Conservation (phyloP, 2,113 vertebrate genomes). For the Riparia riparia region DNA sequence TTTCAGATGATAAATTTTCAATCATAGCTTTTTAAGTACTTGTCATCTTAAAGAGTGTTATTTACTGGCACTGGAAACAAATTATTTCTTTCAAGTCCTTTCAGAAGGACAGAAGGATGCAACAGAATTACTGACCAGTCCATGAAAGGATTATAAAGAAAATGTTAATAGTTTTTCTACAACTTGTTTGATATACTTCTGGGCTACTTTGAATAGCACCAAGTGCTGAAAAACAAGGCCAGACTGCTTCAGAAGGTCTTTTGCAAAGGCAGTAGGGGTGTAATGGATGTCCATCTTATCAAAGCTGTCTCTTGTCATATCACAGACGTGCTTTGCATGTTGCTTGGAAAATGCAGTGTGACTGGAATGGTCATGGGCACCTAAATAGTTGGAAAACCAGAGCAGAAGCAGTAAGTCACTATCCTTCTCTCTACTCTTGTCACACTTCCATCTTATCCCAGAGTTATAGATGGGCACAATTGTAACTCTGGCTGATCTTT, state of each 20-base stretch:
- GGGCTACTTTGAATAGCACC: not conserved
- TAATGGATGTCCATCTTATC: not conserved
- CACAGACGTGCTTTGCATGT: not conserved
- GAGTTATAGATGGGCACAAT: not conserved
- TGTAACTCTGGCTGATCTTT: not conserved
- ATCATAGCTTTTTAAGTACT: not conserved
- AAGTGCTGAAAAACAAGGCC: not conserved
- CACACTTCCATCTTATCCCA: not conserved
- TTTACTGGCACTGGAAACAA: not conserved
- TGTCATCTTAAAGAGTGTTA: not conserved
- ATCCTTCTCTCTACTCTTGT: not conserved
- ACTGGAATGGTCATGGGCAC: not conserved
- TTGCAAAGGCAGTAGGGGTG: not conserved
- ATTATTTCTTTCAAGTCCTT: not conserved
- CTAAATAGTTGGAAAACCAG: not conserved
- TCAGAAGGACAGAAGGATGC: not conserved
- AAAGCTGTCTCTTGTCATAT: not conserved
- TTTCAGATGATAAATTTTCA: not conserved
- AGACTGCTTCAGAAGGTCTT: not conserved
- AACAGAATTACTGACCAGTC: not conserved
- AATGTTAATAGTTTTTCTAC: not conserved
- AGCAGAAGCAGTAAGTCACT: not conserved
- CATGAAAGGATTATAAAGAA: not conserved
- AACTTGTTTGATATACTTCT: not conserved
- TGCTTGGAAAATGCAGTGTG: not conserved